Evolutionary conservation across 2,113 vertebrate species (phyloP), one percentile per base, ranked within the genome.

Genomic region (Ctenomys sociabilis): DNA sequence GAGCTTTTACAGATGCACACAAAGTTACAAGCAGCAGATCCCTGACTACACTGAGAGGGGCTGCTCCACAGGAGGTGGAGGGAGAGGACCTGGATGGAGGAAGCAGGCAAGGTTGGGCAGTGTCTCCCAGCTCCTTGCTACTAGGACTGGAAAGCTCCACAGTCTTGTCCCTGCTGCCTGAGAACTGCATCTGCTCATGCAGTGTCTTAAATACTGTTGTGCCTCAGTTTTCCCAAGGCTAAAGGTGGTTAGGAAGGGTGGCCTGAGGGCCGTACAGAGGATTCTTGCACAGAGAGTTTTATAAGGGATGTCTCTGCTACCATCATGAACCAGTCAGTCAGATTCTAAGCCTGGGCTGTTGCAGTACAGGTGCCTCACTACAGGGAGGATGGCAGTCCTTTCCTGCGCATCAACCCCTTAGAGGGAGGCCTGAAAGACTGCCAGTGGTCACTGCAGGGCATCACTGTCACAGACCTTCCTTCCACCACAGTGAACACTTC

Each of bases 341-440:
- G 7, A 19, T 37, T 59, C 73, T n/a, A 45, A 75, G 37, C 49
- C 82, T 37, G 14, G 26, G 0, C 5, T 59, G 13, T n/a, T 43
- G 14, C 11, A 1, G 6, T 0, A 1, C 13, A 3, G 63, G 19
- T 35, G 24, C 54, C 72, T 70, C 63, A 17, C 70, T 3, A 28
- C 3, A 26, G 14, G 10, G 54, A 26, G 54, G 30, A 45, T 24
- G 28, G 2, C 28, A 59, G 7, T 28, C 49, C 5, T 24, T n/a
- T 1, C 17, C 22, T 2, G 22, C 3, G 0, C 3, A 3, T 5
- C 66, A 35, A 5, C 19, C 7, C 0, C 7, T 0, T 37, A 52
- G 84, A 22, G 54, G 75, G 17, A 17, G 9, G n/a, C 26, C 77
- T 14, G 43, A n/a, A 22, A 43, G 21, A 9, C 17, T 1, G 3